phyloP scores from a whole-genome alignment of 2,113 vertebrate species.

The Actenoides lindsayi region DNA sequence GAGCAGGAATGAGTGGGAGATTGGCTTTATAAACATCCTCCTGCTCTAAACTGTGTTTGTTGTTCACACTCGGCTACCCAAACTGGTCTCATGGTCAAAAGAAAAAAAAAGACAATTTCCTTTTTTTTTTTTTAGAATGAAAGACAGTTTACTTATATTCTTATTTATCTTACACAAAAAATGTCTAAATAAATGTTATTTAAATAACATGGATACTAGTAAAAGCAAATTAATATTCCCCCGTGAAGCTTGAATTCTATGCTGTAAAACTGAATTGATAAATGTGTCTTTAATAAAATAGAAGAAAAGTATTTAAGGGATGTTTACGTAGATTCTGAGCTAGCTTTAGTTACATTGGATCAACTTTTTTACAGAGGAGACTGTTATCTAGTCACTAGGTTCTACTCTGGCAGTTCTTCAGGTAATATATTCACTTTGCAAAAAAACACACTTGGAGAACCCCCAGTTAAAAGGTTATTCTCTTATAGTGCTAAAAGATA shows the following conservation, averaged over 20 bases:
- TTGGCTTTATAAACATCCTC: background rate
- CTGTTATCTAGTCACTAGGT: background rate
- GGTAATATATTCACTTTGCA: background rate
- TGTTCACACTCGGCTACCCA: background rate
- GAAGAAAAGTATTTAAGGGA: background rate
- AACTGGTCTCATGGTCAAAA: background rate
- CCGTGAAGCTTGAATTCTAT: background rate
- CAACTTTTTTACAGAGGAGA: background rate
- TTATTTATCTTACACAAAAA: background rate
- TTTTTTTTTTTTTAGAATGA: background rate
- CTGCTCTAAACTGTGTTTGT: background rate
- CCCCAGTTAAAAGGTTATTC: background rate
- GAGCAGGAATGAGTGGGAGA: background rate
- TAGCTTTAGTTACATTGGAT: background rate
- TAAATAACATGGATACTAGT: background rate
- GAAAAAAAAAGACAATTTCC: background rate
- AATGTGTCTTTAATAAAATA: background rate
- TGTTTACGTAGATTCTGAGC: background rate
- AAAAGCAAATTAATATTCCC: background rate
- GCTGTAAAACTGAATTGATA: background rate
- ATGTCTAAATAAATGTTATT: background rate
- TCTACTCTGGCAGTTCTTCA: background rate
- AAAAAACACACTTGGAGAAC: background rate
- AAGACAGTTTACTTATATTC: background rate
- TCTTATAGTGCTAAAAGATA: background rate